Evolutionary conservation across 2,113 vertebrate genomes (phyloP).

Genomic region (Mystacornis crossleyi): DNA sequence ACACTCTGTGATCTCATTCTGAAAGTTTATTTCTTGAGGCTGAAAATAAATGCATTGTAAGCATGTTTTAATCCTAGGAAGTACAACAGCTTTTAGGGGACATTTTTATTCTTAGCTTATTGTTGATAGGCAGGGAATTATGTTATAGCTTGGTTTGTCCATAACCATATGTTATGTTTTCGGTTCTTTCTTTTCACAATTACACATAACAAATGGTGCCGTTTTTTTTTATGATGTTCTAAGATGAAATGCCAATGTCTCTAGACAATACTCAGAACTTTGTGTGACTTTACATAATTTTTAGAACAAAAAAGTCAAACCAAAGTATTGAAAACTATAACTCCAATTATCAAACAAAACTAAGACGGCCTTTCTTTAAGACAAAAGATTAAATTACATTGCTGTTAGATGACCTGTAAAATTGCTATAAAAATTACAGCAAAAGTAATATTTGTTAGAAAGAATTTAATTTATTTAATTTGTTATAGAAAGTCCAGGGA

Average conservation of each 20-base stretch:
- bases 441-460: neutral
- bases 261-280: neutral
- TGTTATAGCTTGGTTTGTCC: neutral
- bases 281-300: neutral
- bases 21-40: neutral
- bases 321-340: neutral
- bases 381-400: neutral
- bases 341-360: neutral
- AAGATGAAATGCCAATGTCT: neutral
- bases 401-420: neutral
- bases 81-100: neutral
- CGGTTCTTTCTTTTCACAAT: neutral
- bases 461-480: neutral
- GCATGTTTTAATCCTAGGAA: neutral
- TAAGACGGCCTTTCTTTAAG: neutral
- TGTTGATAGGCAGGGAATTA: neutral
- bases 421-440: neutral
- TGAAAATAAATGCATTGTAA: neutral
- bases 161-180: neutral
- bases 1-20: neutral
- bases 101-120: neutral
- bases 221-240: neutral
- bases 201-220: fast-evolving
- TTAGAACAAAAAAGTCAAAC: neutral
- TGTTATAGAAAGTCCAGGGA: neutral